Percentiles rank a stretch among this genome's conserved stretches.
phyloP scores from a whole-genome alignment of 1,140 invertebrate genomes.

The Drosophila sturtevanti region DNA sequence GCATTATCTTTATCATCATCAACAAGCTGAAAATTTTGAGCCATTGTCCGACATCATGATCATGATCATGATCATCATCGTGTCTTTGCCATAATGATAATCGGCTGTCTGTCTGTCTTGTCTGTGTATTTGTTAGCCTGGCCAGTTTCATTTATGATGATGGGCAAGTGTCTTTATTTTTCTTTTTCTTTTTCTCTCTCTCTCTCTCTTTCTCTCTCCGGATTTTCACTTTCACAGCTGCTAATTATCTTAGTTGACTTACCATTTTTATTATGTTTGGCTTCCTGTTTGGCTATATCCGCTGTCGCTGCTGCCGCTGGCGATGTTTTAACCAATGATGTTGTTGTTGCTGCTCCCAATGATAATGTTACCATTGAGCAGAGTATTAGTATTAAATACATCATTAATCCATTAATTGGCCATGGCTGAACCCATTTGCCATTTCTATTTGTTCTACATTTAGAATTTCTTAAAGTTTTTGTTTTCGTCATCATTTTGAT shows the following conservation, averaged over 20 bases:
- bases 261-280: constrained; percentile 45
- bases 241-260: constrained; percentile 55
- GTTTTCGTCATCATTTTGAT: neutral
- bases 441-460: neutral
- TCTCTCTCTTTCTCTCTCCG: too few relatives aligned
- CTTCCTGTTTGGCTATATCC: constrained; percentile 60
- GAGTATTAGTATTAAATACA: neutral
- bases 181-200: too few relatives aligned
- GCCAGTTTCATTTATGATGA: constrained; percentile 24
- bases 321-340: too few relatives aligned
- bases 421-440: neutral
- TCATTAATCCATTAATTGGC: neutral
- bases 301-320: constrained; percentile 21
- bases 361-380: neutral
- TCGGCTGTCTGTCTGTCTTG: neutral
- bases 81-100: neutral
- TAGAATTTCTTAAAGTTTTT: constrained; percentile 1
- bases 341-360: constrained; percentile 1
- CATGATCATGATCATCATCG: neutral
- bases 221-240: constrained; percentile 63
- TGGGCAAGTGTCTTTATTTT: neutral
- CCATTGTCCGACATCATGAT: neutral
- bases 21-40: neutral
- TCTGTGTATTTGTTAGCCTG: neutral
- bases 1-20: constrained; percentile 7